Base-by-base conservation (phyloP, 2,113 vertebrate species). In the Willisornis vidua region DNA sequence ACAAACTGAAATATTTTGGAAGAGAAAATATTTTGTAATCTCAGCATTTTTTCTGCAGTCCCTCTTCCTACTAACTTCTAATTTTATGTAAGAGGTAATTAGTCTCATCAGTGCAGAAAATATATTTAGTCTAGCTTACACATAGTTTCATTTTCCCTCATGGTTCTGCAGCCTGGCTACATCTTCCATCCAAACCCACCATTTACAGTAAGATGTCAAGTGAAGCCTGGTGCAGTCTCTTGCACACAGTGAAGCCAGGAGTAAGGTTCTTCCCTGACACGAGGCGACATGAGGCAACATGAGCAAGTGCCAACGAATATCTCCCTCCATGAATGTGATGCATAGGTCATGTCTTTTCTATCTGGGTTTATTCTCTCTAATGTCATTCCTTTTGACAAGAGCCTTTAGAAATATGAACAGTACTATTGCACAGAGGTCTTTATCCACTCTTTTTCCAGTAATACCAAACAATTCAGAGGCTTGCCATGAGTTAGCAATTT, bases 1-100 rank as follows among this genome's bases (percentile, higher is more conserved):
- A 26, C 52, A 87, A 85, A 82, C 46, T 72, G 74, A 92, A 93
- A 90, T 90, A 81, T 93, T 94, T 95, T 92, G 58, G 48, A 87
- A 88, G 57, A 85, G 48, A 79, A 93, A 82, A 68, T 82, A 79
- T 72, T 89, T 94, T 82, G 49, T 79, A 93, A 82, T 93, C 25
- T 72, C 62, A 89, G 74, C 29, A 46, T 93, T 85, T 91, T 70
- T 93, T 87, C 74, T 80, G 75, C 58, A 90, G 23, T 88, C 43
- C 37, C 26, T 79, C 71, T 96, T 75, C 67, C 58, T 88, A 45
- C 63, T 83, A 41, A 31, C 13, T 93, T 93, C 37, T 89, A 81
- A 76, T 92, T 90, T 88, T 76, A 61, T 76, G 14, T 65, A 85
- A 58, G 67, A 90, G 48, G 52, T 75, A 83, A 92, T 92, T 94